Percentiles rank a stretch among this genome's conserved stretches.
phyloP scores from a whole-genome alignment of 2,888 invertebrate genomes.

The Polyploca ridens region DNA sequence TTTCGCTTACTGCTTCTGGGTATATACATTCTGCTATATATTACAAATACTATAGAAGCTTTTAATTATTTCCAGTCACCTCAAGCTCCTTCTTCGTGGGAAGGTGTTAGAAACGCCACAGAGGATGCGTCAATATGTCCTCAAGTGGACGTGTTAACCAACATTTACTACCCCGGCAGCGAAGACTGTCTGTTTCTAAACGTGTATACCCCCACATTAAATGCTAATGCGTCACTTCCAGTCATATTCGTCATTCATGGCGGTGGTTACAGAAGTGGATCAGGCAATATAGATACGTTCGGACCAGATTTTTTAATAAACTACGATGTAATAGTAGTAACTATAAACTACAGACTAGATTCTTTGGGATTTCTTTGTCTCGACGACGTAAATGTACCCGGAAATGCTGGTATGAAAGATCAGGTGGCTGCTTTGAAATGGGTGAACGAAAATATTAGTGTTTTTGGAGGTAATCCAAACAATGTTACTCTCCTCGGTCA shows the following conservation, averaged over 20 bases:
- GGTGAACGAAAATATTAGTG: constrained; percentile 50
- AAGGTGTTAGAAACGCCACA: constrained; percentile 53
- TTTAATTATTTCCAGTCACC: constrained; percentile 47
- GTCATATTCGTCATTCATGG: constrained; percentile 68
- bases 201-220: constrained; percentile 50
- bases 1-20: not conserved
- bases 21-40: too few relatives aligned
- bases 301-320: constrained; percentile 83
- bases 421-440: constrained; percentile 56
- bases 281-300: constrained; percentile 69
- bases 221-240: constrained; percentile 37
- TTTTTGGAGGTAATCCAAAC: constrained; percentile 53
- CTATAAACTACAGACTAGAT: constrained; percentile 82
- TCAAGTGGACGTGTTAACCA: constrained; percentile 49
- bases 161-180: constrained; percentile 34
- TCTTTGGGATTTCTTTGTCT: constrained; percentile 83
- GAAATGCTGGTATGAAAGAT: constrained; percentile 83
- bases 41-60: too few relatives aligned
- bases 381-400: constrained; percentile 79
- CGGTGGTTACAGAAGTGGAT: constrained; percentile 54
- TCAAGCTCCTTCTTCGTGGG: constrained; percentile 53
- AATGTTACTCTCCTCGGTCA: constrained; percentile 58
- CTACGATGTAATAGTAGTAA: constrained; percentile 81
- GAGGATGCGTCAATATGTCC: constrained; percentile 56
- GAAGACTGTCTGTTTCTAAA: constrained; percentile 63